Conservation (phyloP, 2,888 invertebrate species). For the Acleris cristana region DNA sequence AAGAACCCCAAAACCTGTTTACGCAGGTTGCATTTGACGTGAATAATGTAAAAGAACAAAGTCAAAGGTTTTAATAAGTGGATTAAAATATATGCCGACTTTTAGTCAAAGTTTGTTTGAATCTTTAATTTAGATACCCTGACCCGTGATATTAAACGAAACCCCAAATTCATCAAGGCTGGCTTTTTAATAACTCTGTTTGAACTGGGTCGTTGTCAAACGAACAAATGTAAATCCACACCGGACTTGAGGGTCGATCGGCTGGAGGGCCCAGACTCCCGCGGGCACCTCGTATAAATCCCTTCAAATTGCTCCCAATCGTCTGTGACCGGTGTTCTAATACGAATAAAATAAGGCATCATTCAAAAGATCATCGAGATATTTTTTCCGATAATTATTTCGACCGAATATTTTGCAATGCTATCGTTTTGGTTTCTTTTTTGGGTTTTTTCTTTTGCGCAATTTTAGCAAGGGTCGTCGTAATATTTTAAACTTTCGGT, state of each 20-base stretch:
- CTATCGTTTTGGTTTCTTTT: no score
- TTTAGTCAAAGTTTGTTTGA: no score
- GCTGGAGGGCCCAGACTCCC: background rate
- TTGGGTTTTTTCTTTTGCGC: no score
- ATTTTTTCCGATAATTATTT: background rate
- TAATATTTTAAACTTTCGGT: no score
- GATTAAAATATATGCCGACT: no score
- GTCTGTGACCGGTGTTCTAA: background rate
- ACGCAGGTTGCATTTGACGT: no score
- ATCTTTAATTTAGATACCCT: no score
- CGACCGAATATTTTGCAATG: background rate
- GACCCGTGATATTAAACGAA: background rate
- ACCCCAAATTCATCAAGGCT: background rate
- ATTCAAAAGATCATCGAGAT: background rate
- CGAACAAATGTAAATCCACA: conserved; percentile 5
- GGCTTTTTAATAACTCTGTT: conserved; percentile 4
- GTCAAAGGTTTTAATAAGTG: no score
- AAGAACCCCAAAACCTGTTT: no score
- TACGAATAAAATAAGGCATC: background rate
- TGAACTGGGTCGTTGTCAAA: conserved; percentile 2
- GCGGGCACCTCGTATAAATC: conserved; percentile 19
- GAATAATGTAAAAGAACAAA: no score
- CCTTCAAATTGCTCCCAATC: conserved; percentile 13
- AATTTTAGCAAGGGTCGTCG: no score
- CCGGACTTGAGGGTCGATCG: background rate